These are phyloP conservation scores for Limnodromus scolopaceus DNA, from an alignment of 2,797 vertebrate genomes.

Conservation along the genomic window DNA sequence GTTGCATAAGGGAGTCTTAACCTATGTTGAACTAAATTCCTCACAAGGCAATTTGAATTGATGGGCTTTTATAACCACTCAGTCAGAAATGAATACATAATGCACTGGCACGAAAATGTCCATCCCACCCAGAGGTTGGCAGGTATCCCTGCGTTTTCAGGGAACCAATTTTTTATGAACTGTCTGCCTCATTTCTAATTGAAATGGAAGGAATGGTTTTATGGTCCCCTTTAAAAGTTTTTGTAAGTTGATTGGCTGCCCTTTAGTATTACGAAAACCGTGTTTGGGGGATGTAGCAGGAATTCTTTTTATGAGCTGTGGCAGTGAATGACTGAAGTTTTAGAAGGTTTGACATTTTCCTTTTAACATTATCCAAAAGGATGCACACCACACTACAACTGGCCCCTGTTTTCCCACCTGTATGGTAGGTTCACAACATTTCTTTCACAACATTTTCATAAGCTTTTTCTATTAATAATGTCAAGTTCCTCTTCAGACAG, in stretches of 20 bases:
- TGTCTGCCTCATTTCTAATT: background rate
- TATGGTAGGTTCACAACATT: rapidly evolving
- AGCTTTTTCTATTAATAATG: background rate
- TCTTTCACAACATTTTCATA: background rate
- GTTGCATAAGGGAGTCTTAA: background rate
- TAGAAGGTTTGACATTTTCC: background rate
- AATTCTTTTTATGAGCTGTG: background rate
- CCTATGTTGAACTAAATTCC: background rate
- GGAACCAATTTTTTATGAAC: background rate
- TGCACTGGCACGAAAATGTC: background rate
- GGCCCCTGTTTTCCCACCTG: background rate
- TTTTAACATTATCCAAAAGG: background rate
- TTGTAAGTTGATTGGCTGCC: background rate
- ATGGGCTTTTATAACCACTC: background rate
- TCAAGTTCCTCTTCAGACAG: background rate
- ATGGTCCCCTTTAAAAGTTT: background rate
- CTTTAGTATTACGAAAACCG: background rate
- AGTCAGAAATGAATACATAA: background rate
- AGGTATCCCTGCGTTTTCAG: background rate
- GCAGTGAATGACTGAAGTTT: background rate
- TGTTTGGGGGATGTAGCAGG: background rate
- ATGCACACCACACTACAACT: background rate
- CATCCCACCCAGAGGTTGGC: background rate
- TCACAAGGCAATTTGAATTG: background rate
- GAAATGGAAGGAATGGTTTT: background rate